phyloP scores from a whole-genome alignment of 1,140 invertebrate genomes.

The Fopius arisanus region DNA sequence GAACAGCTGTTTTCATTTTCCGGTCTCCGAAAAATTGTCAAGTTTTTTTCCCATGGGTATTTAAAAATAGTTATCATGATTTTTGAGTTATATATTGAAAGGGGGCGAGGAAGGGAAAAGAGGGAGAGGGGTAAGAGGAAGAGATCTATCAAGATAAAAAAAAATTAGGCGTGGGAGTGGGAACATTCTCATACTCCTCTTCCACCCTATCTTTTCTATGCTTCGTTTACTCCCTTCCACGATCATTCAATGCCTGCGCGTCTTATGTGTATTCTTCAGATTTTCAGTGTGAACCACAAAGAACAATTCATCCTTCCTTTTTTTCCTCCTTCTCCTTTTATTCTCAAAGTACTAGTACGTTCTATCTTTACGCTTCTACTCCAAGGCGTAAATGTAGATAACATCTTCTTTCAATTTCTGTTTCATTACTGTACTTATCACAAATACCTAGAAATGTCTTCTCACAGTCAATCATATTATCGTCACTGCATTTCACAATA shows the following conservation, averaged over 20 bases:
- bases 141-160: slow-evolving; percentile 40
- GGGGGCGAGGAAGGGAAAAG: background rate
- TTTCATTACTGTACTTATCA: background rate
- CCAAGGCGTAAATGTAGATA: background rate
- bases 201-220: slow-evolving; percentile 7
- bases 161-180: slow-evolving; percentile 58
- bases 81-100: background rate
- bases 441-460: too few relatives aligned
- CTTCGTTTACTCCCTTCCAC: slow-evolving; percentile 16
- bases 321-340: background rate
- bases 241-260: slow-evolving; percentile 11
- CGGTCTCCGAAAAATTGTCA: too few relatives aligned
- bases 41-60: too few relatives aligned
- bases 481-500: too few relatives aligned
- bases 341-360: background rate
- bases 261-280: background rate
- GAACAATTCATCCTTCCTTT: background rate
- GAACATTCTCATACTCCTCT: slow-evolving; percentile 60
- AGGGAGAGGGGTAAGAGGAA: background rate
- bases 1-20: too few relatives aligned
- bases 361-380: too few relatives aligned
- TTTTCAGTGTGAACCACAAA: slow-evolving; percentile 3
- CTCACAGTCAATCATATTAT: background rate
- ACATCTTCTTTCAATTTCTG: background rate
- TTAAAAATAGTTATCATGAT: too few relatives aligned